Evolutionary conservation across 2,797 vertebrate species (phyloP), one percentile per base, ranked within the genome.

Genomic region (Anisognathus igniventris): DNA sequence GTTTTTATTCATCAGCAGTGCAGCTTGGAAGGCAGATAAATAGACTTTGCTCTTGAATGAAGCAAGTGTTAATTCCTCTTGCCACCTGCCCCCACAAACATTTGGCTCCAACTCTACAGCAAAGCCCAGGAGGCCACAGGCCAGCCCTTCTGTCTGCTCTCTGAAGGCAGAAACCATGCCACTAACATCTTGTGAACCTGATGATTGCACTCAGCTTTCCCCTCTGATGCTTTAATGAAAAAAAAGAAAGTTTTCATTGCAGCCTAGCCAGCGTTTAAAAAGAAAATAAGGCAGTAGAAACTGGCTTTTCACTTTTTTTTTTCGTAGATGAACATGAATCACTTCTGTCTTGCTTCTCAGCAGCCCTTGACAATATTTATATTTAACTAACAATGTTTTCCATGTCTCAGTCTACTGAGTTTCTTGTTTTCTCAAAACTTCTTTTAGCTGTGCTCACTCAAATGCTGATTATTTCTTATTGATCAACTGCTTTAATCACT

Each of bases 61-160:
- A 93, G 82, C 72, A 73, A 45, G 65, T 88, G 85, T 90, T 94
- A 88, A 89, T 92, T 94, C 87, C 75, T 86, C 54, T 85, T 89
- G 70, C 90, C 85, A 91, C 85, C 89, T 86, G 85, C 82, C 65
- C 78, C 81, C 87, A 86, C 93, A 86, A 84, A 86, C 80, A 47
- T 65, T 95, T 94, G 82, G 92, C 87, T 93, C 65, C 68, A 61
- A 6, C 21, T 5, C 70, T 81, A 53, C 47, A 66, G 81, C 42
- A 56, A 66, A 94, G 72, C 91, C 37, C 57, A 51, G 86, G 65
- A 50, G 72, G 42, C 75, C 72, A 24, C 40, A 20, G 44, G 56
- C 81, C 88, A 85, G 75, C 68, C 73, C 74, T 82, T 79, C 48
- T 81, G 75, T 72, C 65, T 77, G 54, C 61, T 47, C 47, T 94